phyloP scores from a whole-genome alignment of 2,113 vertebrate genomes.

The Hiodon alosoides region DNA sequence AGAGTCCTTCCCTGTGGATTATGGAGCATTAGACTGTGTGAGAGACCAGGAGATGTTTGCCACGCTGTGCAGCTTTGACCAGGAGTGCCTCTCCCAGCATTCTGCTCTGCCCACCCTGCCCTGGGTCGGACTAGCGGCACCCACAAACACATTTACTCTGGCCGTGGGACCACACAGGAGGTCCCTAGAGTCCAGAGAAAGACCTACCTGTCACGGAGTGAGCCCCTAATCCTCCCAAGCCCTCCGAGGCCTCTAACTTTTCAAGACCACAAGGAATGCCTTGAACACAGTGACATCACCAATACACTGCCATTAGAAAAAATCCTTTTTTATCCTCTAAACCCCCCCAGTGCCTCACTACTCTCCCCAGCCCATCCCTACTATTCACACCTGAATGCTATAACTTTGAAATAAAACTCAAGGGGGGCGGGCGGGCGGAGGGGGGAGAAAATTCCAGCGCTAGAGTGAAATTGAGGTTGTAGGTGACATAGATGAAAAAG shows the following conservation, averaged over 20 bases:
- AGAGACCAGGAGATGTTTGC: conserved; percentile 43
- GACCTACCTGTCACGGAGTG: conserved; percentile 25
- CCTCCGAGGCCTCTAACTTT: conserved; percentile 5
- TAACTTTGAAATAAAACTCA: conserved; percentile 3
- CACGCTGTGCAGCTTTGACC: conserved; percentile 20
- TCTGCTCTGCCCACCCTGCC: conserved; percentile 13
- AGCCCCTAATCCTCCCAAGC: conserved; percentile 18
- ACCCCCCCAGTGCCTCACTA: not conserved
- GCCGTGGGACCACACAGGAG: conserved; percentile 36
- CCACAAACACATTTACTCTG: conserved; percentile 18
- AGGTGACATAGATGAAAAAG: conserved; percentile 24
- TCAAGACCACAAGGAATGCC: conserved; percentile 26
- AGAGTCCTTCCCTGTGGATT: conserved; percentile 40
- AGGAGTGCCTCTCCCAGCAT: conserved; percentile 23
- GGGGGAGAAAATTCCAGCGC: not conserved
- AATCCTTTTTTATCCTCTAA: not conserved
- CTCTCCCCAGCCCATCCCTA: not conserved
- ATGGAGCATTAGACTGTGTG: conserved; percentile 38
- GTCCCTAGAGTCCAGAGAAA: conserved; percentile 7
- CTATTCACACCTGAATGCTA: conserved; percentile 17
- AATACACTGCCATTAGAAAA: conserved; percentile 1
- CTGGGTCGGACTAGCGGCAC: conserved; percentile 19
- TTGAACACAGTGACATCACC: conserved; percentile 8
- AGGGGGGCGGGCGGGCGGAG: not conserved
- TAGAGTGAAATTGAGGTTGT: conserved; percentile 19